These are phyloP conservation scores for Stylophora pistillata DNA, from an alignment of 64 coral and sea anemone species.

Conservation along the genomic window DNA sequence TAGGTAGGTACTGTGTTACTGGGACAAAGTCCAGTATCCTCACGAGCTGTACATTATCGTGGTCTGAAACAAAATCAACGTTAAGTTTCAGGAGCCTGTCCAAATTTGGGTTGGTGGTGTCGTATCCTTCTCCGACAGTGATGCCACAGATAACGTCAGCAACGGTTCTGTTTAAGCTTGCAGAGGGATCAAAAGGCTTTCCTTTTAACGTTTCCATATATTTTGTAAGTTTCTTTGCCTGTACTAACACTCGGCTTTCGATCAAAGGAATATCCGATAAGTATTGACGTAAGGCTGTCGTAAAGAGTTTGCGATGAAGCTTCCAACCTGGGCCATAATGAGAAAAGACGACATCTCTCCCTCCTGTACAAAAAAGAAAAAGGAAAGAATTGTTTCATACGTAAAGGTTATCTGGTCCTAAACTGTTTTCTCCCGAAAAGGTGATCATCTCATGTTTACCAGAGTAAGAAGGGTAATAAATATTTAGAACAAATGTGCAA, in stretches of 20 bases:
- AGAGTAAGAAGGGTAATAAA: too few species aligned
- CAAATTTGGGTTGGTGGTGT: slow-evolving; percentile 23
- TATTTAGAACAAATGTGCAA: too few species aligned
- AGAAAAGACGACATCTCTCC: slow-evolving; percentile 50
- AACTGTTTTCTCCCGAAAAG: too few species aligned
- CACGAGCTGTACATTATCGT: not conserved
- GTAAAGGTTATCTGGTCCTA: not conserved
- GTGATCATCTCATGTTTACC: too few species aligned
- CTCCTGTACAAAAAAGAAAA: too few species aligned
- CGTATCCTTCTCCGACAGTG: slow-evolving; percentile 16
- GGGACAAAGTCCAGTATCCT: not conserved
- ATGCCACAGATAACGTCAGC: slow-evolving; percentile 27
- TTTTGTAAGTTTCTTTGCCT: slow-evolving; percentile 18
- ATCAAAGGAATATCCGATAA: slow-evolving; percentile 1
- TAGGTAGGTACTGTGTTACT: not conserved
- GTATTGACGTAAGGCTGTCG: slow-evolving; percentile 38
- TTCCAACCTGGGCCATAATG: slow-evolving; percentile 48
- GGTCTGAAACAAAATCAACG: not conserved
- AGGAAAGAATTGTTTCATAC: too few species aligned
- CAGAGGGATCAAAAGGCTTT: slow-evolving; percentile 18
- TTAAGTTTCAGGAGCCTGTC: not conserved
- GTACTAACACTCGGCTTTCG: slow-evolving; percentile 3
- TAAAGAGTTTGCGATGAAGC: slow-evolving; percentile 60
- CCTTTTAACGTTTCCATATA: slow-evolving; percentile 14
- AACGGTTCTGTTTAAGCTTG: not conserved